These are phyloP conservation scores for Spea bombifrons DNA, from an alignment of 2,113 vertebrate species.

Conservation along the genomic window DNA sequence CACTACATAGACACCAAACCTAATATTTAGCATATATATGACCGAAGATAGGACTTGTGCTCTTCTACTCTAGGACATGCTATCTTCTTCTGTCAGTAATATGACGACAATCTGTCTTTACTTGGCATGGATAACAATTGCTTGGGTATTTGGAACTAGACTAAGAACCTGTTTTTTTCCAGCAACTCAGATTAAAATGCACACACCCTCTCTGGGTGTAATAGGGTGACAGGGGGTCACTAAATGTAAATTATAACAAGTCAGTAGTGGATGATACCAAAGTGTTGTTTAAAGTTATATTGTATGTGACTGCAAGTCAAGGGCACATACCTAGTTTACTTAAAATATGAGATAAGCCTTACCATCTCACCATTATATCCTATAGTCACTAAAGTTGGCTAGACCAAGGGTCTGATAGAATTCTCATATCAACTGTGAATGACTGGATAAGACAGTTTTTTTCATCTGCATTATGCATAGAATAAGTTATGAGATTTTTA, in stretches of 20 bases:
- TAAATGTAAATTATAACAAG: too few species aligned
- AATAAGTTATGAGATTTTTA: too few species aligned
- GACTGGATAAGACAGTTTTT: too few species aligned
- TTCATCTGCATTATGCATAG: too few species aligned
- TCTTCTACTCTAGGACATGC: neutral
- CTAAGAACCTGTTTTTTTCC: neutral
- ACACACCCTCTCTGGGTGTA: slow-evolving; percentile 4
- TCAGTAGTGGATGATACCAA: too few species aligned
- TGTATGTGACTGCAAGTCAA: neutral
- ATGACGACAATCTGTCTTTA: neutral
- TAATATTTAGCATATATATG: neutral
- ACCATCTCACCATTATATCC: neutral
- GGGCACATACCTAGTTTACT: neutral
- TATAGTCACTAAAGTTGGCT: too few species aligned
- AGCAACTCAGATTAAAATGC: neutral
- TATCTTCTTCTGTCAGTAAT: neutral
- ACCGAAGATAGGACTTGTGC: too few species aligned
- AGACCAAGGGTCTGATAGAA: too few species aligned
- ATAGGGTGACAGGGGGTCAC: neutral
- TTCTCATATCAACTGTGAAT: too few species aligned
- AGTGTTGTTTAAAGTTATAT: neutral
- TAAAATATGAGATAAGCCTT: neutral
- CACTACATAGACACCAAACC: neutral
- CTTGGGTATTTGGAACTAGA: neutral
- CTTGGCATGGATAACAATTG: neutral